Conservation (phyloP, 2,113 vertebrate species). For the Phaethon lepturus region DNA sequence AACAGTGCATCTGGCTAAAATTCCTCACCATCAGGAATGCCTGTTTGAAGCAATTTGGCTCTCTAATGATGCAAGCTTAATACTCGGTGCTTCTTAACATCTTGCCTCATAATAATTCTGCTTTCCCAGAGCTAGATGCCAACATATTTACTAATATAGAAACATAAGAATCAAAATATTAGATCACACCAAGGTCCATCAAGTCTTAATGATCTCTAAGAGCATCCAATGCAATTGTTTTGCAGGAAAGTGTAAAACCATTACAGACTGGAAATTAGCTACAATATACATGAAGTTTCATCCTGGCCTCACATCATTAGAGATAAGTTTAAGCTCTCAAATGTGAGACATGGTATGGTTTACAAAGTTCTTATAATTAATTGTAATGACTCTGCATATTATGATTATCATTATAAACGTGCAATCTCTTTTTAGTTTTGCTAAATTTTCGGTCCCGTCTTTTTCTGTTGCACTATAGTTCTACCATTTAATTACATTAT, state of each 20-base stretch:
- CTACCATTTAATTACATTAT: neutral
- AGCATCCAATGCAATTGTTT: neutral
- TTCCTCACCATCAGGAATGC: neutral
- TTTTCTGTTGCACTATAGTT: neutral
- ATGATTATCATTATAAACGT: neutral
- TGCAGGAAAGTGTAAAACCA: neutral
- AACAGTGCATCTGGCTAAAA: neutral
- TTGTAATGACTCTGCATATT: neutral
- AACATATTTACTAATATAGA: neutral
- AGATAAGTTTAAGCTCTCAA: neutral
- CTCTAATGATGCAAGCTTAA: neutral
- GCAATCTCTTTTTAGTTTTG: neutral
- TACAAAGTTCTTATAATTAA: neutral
- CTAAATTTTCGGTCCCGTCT: neutral
- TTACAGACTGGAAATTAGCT: neutral
- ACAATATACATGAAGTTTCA: neutral
- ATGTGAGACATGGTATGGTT: neutral
- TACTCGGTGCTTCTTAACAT: neutral
- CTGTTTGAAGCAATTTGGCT: neutral
- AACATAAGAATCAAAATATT: neutral
- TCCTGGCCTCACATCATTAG: neutral
- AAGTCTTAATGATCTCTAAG: neutral
- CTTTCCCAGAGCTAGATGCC: neutral
- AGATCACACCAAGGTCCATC: neutral
- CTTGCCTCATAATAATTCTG: neutral